Percentiles rank a stretch among this genome's conserved stretches.
phyloP scores from a whole-genome alignment of 2,113 vertebrate species.

The Toxotes chatareus region DNA sequence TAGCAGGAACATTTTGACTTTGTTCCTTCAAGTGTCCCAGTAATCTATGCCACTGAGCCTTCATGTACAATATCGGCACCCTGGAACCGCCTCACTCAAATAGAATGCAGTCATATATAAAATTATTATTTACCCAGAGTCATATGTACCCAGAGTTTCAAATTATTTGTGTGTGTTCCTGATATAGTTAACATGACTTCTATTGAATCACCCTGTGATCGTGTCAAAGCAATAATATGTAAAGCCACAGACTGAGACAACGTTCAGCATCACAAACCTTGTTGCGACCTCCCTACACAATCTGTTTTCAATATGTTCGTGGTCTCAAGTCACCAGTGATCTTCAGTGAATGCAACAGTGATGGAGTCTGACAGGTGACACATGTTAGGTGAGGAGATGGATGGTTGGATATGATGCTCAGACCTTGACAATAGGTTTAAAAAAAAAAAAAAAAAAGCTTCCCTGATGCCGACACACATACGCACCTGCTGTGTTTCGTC shows the following conservation, averaged over 20 bases:
- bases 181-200: neutral
- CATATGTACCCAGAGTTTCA: neutral
- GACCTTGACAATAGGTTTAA: constrained; percentile 46
- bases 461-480: neutral
- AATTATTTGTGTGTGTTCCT: neutral
- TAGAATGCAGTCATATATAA: neutral
- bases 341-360: constrained; percentile 16
- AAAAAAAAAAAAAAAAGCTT: constrained; percentile 27
- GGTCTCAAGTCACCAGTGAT: constrained; percentile 38
- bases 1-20: too few relatives aligned
- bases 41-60: neutral
- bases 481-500: constrained; percentile 34
- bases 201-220: neutral
- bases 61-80: neutral
- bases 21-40: too few relatives aligned
- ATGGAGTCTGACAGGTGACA: constrained; percentile 57
- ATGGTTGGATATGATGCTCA: constrained; percentile 43
- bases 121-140: neutral
- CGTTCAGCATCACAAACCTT: neutral
- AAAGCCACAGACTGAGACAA: constrained; percentile 2
- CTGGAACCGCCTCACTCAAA: neutral
- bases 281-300: constrained; percentile 4
- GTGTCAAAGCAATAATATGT: neutral
- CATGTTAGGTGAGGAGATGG: constrained; percentile 22
- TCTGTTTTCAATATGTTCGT: constrained; percentile 19